A percentile compares a stretch with the other conserved stretches of the same genome.
These are phyloP conservation scores for Notiomystis cincta DNA, from an alignment of 2,113 vertebrate genomes.

Conservation along the genomic window DNA sequence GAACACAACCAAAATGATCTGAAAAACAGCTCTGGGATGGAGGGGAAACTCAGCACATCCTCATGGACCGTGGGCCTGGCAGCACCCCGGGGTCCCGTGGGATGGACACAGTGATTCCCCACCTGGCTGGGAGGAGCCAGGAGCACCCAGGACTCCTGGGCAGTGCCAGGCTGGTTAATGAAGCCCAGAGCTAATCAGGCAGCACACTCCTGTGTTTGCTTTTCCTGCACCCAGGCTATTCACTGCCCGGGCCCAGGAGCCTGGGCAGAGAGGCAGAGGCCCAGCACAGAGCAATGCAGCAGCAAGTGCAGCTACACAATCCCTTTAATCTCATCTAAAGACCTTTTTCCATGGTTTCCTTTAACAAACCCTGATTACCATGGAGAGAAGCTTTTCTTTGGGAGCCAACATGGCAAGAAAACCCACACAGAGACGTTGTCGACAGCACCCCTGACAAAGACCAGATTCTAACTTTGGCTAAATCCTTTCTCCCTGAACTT, in stretches of 20 bases:
- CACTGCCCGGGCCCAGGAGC: neutral
- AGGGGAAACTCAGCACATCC: neutral
- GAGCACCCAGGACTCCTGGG: neutral
- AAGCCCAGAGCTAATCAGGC: neutral
- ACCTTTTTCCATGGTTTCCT: neutral
- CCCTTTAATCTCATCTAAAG: conserved; percentile 66
- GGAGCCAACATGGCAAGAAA: neutral
- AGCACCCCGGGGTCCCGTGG: fast-evolving
- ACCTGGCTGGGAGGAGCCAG: neutral
- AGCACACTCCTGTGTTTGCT: conserved; percentile 10
- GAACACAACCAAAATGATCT: neutral
- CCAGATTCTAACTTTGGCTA: neutral
- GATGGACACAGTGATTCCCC: neutral
- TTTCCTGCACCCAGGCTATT: neutral
- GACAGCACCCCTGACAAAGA: neutral
- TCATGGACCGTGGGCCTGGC: neutral
- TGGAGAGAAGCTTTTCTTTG: conserved; percentile 54
- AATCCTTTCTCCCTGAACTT: neutral
- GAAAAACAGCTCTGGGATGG: neutral
- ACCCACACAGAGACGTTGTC: neutral
- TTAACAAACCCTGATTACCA: conserved; percentile 62
- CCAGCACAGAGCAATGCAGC: conserved; percentile 47
- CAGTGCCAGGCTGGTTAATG: neutral
- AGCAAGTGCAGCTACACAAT: conserved; percentile 56
- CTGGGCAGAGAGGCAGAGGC: neutral